Evolutionary conservation across 2,113 vertebrate species (phyloP).

Genomic region (Mus pahari): DNA sequence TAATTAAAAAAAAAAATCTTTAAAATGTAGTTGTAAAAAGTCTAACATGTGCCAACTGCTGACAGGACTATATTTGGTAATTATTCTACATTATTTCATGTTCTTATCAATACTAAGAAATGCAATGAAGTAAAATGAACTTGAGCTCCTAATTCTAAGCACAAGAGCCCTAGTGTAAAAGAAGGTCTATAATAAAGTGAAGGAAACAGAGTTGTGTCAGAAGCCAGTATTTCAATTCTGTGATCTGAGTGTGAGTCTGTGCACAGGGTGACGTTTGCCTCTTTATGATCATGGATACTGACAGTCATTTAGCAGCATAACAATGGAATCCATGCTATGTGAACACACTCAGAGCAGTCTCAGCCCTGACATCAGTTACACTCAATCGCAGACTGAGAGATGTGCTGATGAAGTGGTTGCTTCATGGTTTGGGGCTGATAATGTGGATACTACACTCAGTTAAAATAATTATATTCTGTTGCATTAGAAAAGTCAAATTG

Average conservation of each 20-base stretch:
- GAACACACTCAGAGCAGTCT: neutral
- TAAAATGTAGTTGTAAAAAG: too few relatives aligned
- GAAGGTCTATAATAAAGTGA: neutral
- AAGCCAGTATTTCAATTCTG: neutral
- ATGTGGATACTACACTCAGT: neutral
- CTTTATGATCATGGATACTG: neutral
- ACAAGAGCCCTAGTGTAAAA: neutral
- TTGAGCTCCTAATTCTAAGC: neutral
- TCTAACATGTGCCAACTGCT: neutral
- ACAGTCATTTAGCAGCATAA: neutral
- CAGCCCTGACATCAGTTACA: neutral
- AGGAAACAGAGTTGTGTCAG: neutral
- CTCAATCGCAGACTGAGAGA: neutral
- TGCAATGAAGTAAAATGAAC: neutral
- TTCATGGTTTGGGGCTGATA: neutral
- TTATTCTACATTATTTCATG: neutral
- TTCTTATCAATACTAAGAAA: neutral
- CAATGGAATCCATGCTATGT: neutral
- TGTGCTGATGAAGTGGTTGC: neutral
- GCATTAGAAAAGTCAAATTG: neutral
- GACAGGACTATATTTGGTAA: neutral
- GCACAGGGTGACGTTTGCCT: neutral
- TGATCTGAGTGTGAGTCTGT: neutral
- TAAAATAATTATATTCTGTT: neutral
- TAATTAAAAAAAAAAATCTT: too few relatives aligned